Percentiles rank a stretch among this genome's conserved stretches.
Evolutionary conservation across 2,113 vertebrate species (phyloP).

Genomic region (Tursiops truncatus): DNA sequence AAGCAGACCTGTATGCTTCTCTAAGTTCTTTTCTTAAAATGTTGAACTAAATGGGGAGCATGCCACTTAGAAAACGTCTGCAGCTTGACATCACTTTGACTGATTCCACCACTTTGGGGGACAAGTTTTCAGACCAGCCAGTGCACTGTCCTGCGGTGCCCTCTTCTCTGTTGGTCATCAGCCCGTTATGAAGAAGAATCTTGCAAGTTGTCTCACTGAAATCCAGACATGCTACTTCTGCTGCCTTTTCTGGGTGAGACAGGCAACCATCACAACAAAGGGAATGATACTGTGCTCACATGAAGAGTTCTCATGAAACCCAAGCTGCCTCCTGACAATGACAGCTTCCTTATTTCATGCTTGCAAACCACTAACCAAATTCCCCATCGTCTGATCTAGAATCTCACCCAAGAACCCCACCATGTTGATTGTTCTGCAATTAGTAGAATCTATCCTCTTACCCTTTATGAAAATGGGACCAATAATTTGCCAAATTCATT

Average conservation of each 20-base stretch:
- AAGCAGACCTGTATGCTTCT: background rate
- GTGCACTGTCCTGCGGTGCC: background rate
- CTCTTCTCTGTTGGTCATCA: background rate
- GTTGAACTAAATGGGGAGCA: background rate
- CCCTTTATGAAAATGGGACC: background rate
- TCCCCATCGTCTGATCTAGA: background rate
- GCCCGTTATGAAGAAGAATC: background rate
- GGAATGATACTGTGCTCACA: rapidly evolving
- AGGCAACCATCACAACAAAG: background rate
- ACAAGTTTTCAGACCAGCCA: background rate
- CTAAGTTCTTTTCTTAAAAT: background rate
- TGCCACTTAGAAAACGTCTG: background rate
- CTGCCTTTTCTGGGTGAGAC: background rate
- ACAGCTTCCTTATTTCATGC: background rate
- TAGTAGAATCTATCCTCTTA: background rate
- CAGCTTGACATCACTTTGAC: background rate
- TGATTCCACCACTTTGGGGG: background rate
- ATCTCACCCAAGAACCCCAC: background rate
- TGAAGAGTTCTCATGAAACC: background rate
- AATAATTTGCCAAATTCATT: background rate
- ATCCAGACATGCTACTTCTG: background rate
- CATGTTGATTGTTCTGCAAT: background rate
- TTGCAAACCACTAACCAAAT: background rate
- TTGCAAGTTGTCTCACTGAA: background rate
- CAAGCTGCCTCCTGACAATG: background rate